Percentiles rank a stretch among this genome's conserved stretches.
phyloP scores from a whole-genome alignment of 2,888 invertebrate species.

The Caenorhabditis panamensis region DNA sequence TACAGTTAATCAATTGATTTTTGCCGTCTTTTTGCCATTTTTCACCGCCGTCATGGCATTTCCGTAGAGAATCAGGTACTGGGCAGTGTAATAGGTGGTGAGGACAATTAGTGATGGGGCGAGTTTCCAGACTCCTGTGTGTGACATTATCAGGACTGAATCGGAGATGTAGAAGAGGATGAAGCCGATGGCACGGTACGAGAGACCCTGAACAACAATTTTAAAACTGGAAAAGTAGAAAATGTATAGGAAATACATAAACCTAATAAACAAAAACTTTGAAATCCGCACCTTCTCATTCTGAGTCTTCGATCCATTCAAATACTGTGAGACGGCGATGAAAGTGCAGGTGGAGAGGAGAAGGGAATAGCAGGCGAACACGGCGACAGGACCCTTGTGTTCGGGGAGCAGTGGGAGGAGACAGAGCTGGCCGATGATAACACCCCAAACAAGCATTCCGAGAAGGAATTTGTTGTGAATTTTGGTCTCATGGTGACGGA shows the following conservation, averaged over 20 bases:
- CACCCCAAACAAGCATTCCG: constrained; percentile 61
- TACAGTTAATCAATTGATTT: constrained; percentile 27
- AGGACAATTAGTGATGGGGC: constrained; percentile 64
- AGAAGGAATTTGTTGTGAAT: constrained; percentile 53
- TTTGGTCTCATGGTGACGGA: constrained; percentile 42
- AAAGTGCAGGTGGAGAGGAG: constrained; percentile 65
- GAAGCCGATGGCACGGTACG: constrained; percentile 59
- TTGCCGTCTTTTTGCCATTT: constrained; percentile 20
- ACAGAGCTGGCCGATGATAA: constrained; percentile 65
- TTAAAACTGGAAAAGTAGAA: too few species aligned
- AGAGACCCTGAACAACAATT: constrained; percentile 42
- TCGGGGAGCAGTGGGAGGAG: constrained; percentile 55
- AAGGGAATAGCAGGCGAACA: constrained; percentile 68
- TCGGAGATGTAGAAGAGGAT: constrained; percentile 75
- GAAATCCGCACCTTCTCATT: constrained; percentile 58
- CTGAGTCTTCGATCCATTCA: constrained; percentile 60
- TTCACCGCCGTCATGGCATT: constrained; percentile 20
- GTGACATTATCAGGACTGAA: constrained; percentile 72
- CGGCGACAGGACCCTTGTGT: constrained; percentile 57
- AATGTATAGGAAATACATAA: too few species aligned
- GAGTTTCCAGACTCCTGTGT: constrained; percentile 68
- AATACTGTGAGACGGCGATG: constrained; percentile 67
- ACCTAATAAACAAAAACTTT: too few species aligned
- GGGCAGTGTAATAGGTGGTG: constrained; percentile 74
- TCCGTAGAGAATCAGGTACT: constrained; percentile 69